Base-by-base conservation (phyloP, 2,888 invertebrate species). In the Hyppa rectilinea region DNA sequence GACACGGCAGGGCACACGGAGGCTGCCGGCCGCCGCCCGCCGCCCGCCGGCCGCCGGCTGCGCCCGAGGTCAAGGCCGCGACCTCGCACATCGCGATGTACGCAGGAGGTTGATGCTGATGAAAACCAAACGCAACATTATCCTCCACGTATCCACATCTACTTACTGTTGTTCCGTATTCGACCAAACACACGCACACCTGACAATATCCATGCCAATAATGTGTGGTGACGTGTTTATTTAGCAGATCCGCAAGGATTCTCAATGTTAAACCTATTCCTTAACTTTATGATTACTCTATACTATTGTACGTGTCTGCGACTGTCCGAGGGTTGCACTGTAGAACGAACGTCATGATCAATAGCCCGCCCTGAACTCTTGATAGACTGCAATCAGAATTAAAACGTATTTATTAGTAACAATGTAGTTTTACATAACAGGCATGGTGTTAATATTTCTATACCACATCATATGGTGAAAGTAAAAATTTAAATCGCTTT, bases 21-120 rank as follows among this genome's bases (percentile, higher is more conserved):
- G 47, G 10, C 45, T n/a, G 4, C 4, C 45, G 9, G 47, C 29
- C n/a, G n/a, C 50, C 43, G n/a, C n/a, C n/a, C n/a, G n/a, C n/a
- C n/a, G n/a, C n/a, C n/a, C n/a, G n/a, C n/a, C n/a, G n/a, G 5
- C 9, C 38, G 9, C 17, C 45, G 9, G 29, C n/a, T 23, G 14
- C 56, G 14, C n/a, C 36, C 38, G 26, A 56, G 40, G 55, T 20
- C 47, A 40, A 34, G 67, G 67, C 40, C 38, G 7, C 50, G 64
- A 66, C 66, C 66, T 65, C 38, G 38, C 36, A n/a, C 23, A 20
- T 12, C 29, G 20, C 40, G 26, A 36, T n/a, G 34, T 43, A 23
- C 23, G 53, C 45, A 63, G 43, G 26, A 64, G 26, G 43, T 36
- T 36, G 34, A 23, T 31, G 65, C 53, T 55, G 23, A 49, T 63